Base-by-base conservation (phyloP, 35 echinoderm and acorn worm genomes). In the Stichopus chloronotus region DNA sequence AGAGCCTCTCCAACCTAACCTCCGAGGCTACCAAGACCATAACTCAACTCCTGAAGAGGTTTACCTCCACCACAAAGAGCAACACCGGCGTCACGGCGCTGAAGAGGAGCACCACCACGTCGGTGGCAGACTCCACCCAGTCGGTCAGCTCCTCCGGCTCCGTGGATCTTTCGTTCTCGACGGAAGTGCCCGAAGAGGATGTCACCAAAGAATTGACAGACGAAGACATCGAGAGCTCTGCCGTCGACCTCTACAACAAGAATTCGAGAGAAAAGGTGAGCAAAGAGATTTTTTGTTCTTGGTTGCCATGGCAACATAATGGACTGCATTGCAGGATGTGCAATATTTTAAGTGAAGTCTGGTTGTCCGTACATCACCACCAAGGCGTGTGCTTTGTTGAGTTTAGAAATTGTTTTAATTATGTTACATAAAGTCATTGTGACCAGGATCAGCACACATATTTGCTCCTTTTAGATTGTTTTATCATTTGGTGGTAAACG, bases 191-290 rank as follows among this genome's bases (percentile, higher is more conserved):
- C 20, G 88, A 94, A 25, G 94, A 79, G 19, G 96, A 98, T 3
- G 86, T 92, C n/a, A 92, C 17, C 43, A 92, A 95, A 52, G 94
- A 98, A 25, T 5, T 91, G 8, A 59, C 22, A 3, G 88, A 91
- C 10, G 88, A 91, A 53, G 95, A 99, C 55, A 96, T 99, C 83
- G 97, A 99, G 76, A 93, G 93, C 19, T 99, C 97, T 53, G 97
- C 97, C 23, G 97, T 99, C 8, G 97, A 99, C 69, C 92, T 99
- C 23, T 96, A 99, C 76, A 99, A 99, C 93, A 99, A 99, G 76
- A 96, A 96, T 78, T 95, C 93, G 10, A 94, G 97, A 53, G 97
- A 99, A 13, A 99, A 95, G 93, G 97, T 99, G 81, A 93, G 96
- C 83, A 59, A 11, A 43, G 30, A 43, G 30, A 43, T 43, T 43